Evolutionary conservation across 2,797 vertebrate species (phyloP), one percentile per base, ranked within the genome.

Genomic region (Ambastaia sidthimunki): DNA sequence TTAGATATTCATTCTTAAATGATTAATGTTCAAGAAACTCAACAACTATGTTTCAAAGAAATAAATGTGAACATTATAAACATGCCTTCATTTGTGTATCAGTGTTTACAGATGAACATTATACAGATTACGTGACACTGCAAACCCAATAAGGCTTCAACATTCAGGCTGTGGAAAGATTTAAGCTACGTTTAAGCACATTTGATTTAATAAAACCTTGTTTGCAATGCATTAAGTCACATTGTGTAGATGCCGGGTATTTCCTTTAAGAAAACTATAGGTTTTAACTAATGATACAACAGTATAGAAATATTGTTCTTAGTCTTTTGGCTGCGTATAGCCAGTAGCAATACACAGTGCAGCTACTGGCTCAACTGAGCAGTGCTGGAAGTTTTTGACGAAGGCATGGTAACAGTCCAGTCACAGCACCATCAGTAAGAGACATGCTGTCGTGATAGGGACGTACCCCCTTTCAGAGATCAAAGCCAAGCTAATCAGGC

Each of bases 51-150:
- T 66, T 60, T 73, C 9, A 73, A 69, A 10, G 13, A 31, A 74
- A 28, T 37, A 69, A 19, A 74, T 31, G 47, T 55, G 41, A 65
- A 31, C 63, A 52, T 60, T 82, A 34, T 69, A 57, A 82, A 82
- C 44, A 63, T 1, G n/a, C 13, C 13, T 52, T 50, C 47, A 65
- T 72, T 73, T 72, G 54, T 63, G 31, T 50, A 21, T 62, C 23
- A 55, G 10, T 16, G 60, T 83, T 77, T 73, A 69, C 54, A 55
- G 28, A 16, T 80, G 60, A 78, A 81, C 74, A 80, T 60, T 77
- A 23, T 72, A 74, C 70, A 74, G 57, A 70, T 80, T 71, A 59
- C 12, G 16, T 10, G 19, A 48, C 25, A 21, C 34, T 28, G 19
- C 11, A 16, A 62, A 82, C 73, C 66, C 63, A 47, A 18, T 16